phyloP scores from a whole-genome alignment of 53 echinoderm and acorn worm genomes.

The Hippasteria phrygiana region DNA sequence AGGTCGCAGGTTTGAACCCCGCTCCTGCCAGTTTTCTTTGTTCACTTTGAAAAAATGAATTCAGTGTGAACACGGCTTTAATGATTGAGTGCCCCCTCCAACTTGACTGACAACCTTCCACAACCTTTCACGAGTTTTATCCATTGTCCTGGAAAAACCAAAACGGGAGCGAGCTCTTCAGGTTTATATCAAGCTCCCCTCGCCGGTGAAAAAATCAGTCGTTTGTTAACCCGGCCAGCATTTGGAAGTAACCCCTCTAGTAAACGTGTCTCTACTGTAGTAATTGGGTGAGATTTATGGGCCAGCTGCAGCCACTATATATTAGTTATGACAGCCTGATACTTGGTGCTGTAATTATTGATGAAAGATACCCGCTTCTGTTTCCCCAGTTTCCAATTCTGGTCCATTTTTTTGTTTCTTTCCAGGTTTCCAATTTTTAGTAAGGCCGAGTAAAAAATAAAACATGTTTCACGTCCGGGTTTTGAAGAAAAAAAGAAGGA shows the following conservation, averaged over 20 bases:
- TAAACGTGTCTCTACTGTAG: conserved; percentile 51
- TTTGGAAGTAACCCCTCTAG: conserved; percentile 1
- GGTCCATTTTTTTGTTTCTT: background rate
- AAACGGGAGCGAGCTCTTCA: background rate
- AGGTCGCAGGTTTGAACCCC: no score
- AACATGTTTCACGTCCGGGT: background rate
- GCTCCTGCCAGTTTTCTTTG: no score
- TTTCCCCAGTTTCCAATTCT: conserved; percentile 1
- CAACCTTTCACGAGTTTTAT: background rate
- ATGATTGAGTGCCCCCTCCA: background rate
- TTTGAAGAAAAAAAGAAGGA: no score
- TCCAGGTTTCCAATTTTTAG: background rate
- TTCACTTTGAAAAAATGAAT: background rate
- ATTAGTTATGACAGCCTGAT: conserved; percentile 60
- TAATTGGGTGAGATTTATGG: conserved; percentile 62
- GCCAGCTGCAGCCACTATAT: conserved; percentile 31
- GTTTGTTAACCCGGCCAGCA: conserved; percentile 8
- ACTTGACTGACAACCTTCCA: background rate
- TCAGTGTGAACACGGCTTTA: background rate
- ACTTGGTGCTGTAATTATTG: conserved; percentile 48
- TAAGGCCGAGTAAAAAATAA: no score
- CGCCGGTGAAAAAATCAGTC: background rate
- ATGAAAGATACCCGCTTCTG: conserved; percentile 57
- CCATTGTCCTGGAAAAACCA: background rate
- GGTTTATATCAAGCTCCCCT: conserved; percentile 13